Base-by-base conservation (phyloP, 2,113 vertebrate genomes). In the Coptodon bakossiorum region DNA sequence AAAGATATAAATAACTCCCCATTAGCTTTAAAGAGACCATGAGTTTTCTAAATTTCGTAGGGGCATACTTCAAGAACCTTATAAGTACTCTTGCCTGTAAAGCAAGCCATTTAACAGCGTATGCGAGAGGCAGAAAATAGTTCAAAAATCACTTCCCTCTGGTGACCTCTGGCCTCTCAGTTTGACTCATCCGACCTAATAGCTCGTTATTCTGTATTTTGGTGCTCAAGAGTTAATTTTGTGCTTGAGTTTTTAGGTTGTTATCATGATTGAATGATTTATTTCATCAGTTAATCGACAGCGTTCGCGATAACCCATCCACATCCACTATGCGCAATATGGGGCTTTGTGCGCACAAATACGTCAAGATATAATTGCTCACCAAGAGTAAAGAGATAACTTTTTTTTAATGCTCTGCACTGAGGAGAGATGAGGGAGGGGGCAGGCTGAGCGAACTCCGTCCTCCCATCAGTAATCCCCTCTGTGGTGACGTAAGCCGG, bases 401-500 rank as follows among this genome's bases (percentile, higher is more conserved):
- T 79, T 81, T 78, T 24, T 63, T 48, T 36, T 10, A 66, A 68
- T 8, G 81, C 83, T 79, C 29, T 81, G 56, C 34, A 17, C 4
- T 24, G 84, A 43, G 54, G 45, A 52, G 48, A 45, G 76, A 63
- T 22, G 76, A 7, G 13, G 78, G 38, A 36, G 48, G 36, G 61
- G 31, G 40, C 11, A 57, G 79, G 40, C 78, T 24, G 29, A 27
- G 52, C 6, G 56, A 8, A 57, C 68, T 36, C 84, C 40, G 36
- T 85, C 86, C 88, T 85, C 89, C 59, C 91, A 89, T 85, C 90
- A 86, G 90, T 95, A 93, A 95, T 94, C 94, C 94, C 90, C 90
- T 84, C 82, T 6, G 80, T 7, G 54, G 59, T 96, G 96, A 96
- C 96, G 96, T 96, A 95, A 96, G 86, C 1, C 63, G 8, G 89